phyloP scores from a whole-genome alignment of 2,888 invertebrate species.

The Aphodius sticticus region DNA sequence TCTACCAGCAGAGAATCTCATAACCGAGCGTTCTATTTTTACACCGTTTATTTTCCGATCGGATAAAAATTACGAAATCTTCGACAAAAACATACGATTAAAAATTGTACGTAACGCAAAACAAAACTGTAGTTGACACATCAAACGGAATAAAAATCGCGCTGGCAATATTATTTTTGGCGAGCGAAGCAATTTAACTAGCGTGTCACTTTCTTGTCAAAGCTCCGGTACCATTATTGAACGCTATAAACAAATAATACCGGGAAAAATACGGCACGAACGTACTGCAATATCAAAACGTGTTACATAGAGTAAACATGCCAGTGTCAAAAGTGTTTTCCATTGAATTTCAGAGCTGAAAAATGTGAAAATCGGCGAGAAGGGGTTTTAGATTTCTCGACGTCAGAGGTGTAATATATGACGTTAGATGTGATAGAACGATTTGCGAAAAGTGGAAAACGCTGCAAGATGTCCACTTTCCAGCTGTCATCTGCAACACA shows the following conservation, averaged over 20 bases:
- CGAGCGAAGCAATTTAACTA: too few relatives aligned
- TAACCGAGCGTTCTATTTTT: not conserved
- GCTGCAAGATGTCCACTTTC: conserved; percentile 18
- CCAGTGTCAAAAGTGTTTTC: not conserved
- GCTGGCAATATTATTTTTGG: too few relatives aligned
- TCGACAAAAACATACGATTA: not conserved
- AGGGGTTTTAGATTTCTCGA: not conserved
- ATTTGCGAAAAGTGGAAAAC: not conserved
- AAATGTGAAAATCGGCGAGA: not conserved
- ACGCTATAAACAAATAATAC: too few relatives aligned
- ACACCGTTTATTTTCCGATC: not conserved
- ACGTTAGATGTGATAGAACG: not conserved
- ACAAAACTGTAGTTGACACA: not conserved
- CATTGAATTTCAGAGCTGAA: not conserved
- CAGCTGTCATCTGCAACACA: conserved; percentile 19
- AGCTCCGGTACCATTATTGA: too few relatives aligned
- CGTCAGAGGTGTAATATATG: not conserved
- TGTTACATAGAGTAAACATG: not conserved
- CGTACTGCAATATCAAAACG: not conserved
- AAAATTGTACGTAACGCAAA: not conserved
- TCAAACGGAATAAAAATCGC: not conserved
- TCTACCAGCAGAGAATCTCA: not conserved
- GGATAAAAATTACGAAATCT: not conserved
- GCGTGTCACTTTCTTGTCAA: too few relatives aligned
- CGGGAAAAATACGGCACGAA: too few relatives aligned